Evolutionary conservation across 2,113 vertebrate species (phyloP).

Genomic region (Miniopterus natalensis): DNA sequence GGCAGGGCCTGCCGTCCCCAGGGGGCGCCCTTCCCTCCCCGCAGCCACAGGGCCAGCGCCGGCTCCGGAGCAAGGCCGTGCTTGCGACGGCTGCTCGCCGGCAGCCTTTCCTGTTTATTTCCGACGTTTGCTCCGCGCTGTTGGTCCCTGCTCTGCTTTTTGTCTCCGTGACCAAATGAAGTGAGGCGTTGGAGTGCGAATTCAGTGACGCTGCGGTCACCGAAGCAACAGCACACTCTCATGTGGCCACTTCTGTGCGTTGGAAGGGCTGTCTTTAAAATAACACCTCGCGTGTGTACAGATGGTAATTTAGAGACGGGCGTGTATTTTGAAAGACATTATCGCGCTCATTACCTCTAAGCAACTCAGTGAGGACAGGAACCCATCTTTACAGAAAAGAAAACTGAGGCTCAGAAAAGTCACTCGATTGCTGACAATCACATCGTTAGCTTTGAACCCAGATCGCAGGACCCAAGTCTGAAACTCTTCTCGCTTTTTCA

Average conservation of each 20-base stretch:
- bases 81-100: conserved; percentile 75
- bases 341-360: neutral
- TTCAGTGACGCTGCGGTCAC: neutral
- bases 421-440: neutral
- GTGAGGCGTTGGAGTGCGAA: conserved; percentile 61
- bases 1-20: conserved; percentile 78
- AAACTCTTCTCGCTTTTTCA: neutral
- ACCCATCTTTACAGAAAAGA: neutral
- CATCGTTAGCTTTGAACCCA: neutral
- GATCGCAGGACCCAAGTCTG: neutral
- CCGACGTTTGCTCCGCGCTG: conserved; percentile 81
- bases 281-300: neutral
- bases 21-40: conserved; percentile 75
- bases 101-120: conserved; percentile 82
- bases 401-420: neutral
- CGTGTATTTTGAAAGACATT: neutral
- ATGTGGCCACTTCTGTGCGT: neutral
- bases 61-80: conserved; percentile 3
- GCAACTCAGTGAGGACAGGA: neutral
- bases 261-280: neutral
- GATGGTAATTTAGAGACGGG: neutral
- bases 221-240: conserved; percentile 6
- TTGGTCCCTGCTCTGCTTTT: conserved; percentile 78
- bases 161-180: conserved; percentile 50
- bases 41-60: too few species aligned